Evolutionary conservation across 2,888 invertebrate genomes (phyloP).

Genomic region (Helleia helle): DNA sequence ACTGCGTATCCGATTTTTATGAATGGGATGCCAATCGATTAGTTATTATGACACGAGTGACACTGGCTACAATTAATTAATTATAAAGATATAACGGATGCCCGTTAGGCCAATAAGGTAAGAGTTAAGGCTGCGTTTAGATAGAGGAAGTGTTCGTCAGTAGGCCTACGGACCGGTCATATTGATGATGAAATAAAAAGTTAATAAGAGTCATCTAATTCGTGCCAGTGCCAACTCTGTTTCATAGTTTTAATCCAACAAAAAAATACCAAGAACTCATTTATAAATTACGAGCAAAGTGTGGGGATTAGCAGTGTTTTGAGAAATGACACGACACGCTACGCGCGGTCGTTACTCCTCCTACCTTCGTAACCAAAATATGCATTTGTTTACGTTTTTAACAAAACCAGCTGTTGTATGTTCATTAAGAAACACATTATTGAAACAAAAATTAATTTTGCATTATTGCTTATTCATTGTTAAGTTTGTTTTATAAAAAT

Average conservation of each 20-base stretch:
- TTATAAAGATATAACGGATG: no score
- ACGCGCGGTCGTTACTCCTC: constrained; percentile 61
- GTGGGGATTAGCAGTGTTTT: constrained; percentile 11
- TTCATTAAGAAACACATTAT: constrained; percentile 15
- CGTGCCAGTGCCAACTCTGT: not conserved
- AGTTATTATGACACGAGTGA: no score
- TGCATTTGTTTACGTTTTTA: constrained; percentile 42
- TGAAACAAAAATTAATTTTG: no score
- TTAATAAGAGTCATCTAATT: not conserved
- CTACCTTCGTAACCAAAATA: constrained; percentile 32
- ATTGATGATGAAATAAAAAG: not conserved
- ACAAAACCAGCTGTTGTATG: constrained; percentile 27
- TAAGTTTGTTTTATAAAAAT: no score
- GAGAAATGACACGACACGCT: constrained; percentile 31
- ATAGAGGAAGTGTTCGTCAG: no score
- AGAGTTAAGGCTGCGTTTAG: no score
- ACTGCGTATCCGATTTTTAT: no score
- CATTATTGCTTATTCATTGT: no score
- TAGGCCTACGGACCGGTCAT: no score
- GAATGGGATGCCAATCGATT: no score
- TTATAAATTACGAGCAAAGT: not conserved
- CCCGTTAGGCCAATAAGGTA: no score
- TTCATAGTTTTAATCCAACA: not conserved
- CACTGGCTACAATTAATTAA: no score
- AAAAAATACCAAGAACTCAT: not conserved